These are phyloP conservation scores for Labeo calbasu DNA, from an alignment of 2,797 vertebrate species.

Conservation along the genomic window DNA sequence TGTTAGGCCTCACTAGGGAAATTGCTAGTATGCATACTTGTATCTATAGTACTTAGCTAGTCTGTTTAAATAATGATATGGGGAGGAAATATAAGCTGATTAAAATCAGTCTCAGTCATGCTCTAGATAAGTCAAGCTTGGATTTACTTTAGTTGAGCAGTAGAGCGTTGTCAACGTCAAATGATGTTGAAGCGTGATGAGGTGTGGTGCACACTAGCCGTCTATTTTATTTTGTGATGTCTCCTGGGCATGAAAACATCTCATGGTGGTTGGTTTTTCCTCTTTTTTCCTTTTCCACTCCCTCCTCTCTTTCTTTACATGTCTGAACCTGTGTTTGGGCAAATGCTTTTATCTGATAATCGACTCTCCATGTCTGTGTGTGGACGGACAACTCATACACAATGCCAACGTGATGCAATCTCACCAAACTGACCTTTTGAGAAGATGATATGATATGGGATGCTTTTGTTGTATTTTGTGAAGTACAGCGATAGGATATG, in stretches of 20 bases:
- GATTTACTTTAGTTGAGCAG: slow-evolving; percentile 13
- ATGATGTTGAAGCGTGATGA: slow-evolving; percentile 35
- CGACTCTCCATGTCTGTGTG: slow-evolving; percentile 29
- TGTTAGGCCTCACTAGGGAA: background rate
- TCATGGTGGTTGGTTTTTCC: slow-evolving; percentile 43
- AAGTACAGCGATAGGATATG: background rate
- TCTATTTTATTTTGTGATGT: slow-evolving; percentile 45
- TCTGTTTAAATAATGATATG: background rate
- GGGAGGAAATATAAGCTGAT: slow-evolving; percentile 8
- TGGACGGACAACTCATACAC: slow-evolving; percentile 29
- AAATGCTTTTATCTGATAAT: slow-evolving; percentile 56
- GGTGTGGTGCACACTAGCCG: slow-evolving; percentile 33
- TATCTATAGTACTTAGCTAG: background rate
- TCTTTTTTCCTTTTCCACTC: slow-evolving; percentile 15
- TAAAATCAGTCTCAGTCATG: slow-evolving; percentile 13
- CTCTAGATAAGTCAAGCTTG: slow-evolving; percentile 11
- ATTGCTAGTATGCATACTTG: background rate
- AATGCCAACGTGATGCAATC: slow-evolving; percentile 39
- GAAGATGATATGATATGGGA: slow-evolving; percentile 5
- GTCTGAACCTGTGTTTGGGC: slow-evolving; percentile 65
- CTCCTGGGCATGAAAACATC: slow-evolving; percentile 41
- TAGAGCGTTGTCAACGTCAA: slow-evolving; percentile 21
- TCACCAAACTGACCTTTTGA: background rate
- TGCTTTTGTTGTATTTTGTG: slow-evolving; percentile 12
- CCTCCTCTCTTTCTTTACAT: slow-evolving; percentile 36